Base-by-base conservation (phyloP, 1,140 invertebrate genomes). In the Anadara kagoshimensis region DNA sequence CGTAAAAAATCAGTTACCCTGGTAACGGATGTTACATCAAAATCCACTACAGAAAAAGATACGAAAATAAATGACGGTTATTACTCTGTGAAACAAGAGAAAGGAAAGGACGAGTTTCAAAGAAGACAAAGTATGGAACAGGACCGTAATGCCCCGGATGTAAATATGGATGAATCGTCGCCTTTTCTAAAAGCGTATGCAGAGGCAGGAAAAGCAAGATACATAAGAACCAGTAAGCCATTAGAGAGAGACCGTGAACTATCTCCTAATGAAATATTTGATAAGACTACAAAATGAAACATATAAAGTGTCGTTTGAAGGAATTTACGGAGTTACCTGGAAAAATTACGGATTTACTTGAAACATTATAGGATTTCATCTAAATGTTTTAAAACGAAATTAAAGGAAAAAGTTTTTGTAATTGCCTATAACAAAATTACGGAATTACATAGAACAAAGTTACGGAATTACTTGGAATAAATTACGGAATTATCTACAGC, bases 261-360 rank as follows among this genome's bases (percentile, higher is more conserved):
- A n/a, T 59, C 54, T 12, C 49, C 68, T 22, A 69, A 75, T 36
- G 73, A 75, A 67, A 75, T 75, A 66, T 75, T 75, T 45, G 70
- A 73, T 45, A 64, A 67, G 67, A 53, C 63, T n/a, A 64, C 47
- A 49, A 49, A n/a, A 49, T 14, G n/a, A 49, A 49, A 49, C n/a
- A n/a, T 2, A 49, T 49, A 49, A 4, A 11, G 2, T 49, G 29
- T 7, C 29, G 29, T 36, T 36, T 3, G 29, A 36, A 36, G 7
- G 7, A 36, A 36, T n/a, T n/a, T n/a, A n/a, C n/a, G n/a, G n/a
- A n/a, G n/a, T n/a, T n/a, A n/a, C n/a, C n/a, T n/a, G n/a, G n/a
- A n/a, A n/a, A n/a, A n/a, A n/a, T n/a, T n/a, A n/a, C n/a, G n/a
- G n/a, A n/a, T n/a, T n/a, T n/a, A n/a, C n/a, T n/a, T n/a, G n/a